Conservation (phyloP, 2,888 invertebrate genomes). For the Apocheima hispidaria region DNA sequence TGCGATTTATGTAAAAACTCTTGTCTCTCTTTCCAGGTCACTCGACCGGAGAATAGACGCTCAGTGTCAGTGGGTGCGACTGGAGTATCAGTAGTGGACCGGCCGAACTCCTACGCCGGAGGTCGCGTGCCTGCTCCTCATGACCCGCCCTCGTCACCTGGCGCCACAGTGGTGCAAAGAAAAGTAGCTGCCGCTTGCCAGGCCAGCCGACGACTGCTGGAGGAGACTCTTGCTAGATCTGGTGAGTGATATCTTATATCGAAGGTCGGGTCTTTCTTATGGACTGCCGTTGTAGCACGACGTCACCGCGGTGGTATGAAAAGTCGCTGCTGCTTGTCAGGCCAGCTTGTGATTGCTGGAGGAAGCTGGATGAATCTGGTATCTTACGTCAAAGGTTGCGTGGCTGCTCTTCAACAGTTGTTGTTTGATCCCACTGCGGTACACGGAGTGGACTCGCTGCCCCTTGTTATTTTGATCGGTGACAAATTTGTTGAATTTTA, state of each 20-base stretch:
- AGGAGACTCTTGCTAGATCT: conserved; percentile 87
- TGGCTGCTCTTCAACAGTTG: no score
- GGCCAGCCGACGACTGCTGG: conserved; percentile 89
- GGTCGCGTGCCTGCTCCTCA: conserved; percentile 77
- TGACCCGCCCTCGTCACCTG: conserved; percentile 77
- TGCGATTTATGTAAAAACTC: no score
- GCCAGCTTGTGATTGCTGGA: conserved; percentile 90
- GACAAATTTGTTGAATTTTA: no score
- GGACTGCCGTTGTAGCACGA: conserved; percentile 78
- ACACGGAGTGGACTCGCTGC: no score
- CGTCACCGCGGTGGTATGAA: conserved; percentile 65
- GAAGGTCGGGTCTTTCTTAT: conserved; percentile 57
- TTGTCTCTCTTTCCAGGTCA: conserved; percentile 62
- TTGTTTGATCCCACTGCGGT: no score
- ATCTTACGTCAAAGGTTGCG: neutral
- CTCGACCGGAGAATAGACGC: conserved; percentile 70
- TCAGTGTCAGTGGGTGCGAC: conserved; percentile 72
- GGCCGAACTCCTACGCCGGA: conserved; percentile 69
- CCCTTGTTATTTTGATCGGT: no score
- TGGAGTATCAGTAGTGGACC: conserved; percentile 56
- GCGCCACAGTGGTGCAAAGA: conserved; percentile 67
- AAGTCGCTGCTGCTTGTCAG: conserved; percentile 75
- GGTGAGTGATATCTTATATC: conserved; percentile 51
- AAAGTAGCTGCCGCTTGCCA: conserved; percentile 76
- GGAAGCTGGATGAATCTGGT: conserved; percentile 87